These are phyloP conservation scores for Ichneumoninae sp. DNA, from an alignment of 2,888 invertebrate species.

Conservation along the genomic window DNA sequence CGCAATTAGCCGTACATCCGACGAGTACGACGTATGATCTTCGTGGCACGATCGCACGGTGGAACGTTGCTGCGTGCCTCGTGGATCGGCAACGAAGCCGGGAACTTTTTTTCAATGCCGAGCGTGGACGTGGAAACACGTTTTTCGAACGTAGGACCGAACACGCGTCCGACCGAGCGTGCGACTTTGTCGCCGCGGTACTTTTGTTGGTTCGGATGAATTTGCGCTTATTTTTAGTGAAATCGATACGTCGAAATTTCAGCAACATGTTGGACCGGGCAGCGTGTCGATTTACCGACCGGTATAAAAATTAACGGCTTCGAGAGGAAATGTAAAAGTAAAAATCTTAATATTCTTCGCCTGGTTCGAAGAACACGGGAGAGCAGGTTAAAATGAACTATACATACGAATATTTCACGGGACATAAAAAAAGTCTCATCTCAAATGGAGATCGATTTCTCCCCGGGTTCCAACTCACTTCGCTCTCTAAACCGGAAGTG, in stretches of 20 bases:
- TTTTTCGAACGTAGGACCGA: too few relatives aligned
- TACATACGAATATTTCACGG: not conserved
- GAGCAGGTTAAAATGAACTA: not conserved
- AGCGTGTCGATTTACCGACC: not conserved
- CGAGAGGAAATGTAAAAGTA: not conserved
- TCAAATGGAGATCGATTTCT: not conserved
- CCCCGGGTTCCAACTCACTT: too few relatives aligned
- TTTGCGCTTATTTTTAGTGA: not conserved
- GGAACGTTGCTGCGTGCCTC: not conserved
- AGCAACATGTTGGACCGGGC: not conserved
- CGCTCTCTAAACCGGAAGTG: not conserved
- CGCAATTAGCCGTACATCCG: constrained; percentile 23
- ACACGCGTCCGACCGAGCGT: not conserved
- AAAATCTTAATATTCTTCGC: not conserved
- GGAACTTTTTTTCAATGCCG: not conserved
- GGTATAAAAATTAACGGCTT: not conserved
- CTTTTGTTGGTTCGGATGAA: not conserved
- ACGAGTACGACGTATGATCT: not conserved
- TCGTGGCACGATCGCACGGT: not conserved
- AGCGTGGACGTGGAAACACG: not conserved
- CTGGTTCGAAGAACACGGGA: not conserved
- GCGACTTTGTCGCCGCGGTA: not conserved
- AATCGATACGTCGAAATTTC: not conserved
- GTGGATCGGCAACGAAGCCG: not conserved
- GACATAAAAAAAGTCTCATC: not conserved